Base-by-base conservation (phyloP, 2,113 vertebrate species). In the Sebastes schlegelii region DNA sequence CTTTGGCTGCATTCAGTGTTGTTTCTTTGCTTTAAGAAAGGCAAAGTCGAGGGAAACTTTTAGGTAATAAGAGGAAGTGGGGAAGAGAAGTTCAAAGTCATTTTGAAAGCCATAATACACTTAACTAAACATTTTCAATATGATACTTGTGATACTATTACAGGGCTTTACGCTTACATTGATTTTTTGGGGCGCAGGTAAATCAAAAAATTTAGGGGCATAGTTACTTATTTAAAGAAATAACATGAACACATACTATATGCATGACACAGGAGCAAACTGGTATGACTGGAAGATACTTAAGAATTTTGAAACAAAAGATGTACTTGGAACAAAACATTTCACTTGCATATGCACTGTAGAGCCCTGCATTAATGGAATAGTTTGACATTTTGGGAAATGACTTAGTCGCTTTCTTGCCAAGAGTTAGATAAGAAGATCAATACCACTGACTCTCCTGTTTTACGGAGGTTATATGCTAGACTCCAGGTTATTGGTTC, bases 1-100 rank as follows among this genome's bases (percentile, higher is more conserved):
- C 60, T 57, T 5, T 26, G 77, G 78, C 79, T 90, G 72, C 67
- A 45, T 61, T 80, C 8, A 45, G 17, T 17, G 40, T 4, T 19
- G 8, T 54, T 21, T 45, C 11, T 55, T 26, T 48, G 34, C 26
- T 58, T 71, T 40, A 46, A 26, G 43, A 43, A 17, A 23, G 13
- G n/a, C 7, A 8, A 68, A 8, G 65, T 43, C 3, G 34, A 34
- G 17, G 26, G 4, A 1, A 26, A 52, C 17, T 34, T 34, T 34
- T 34, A 34, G 5, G 1, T 2, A 4, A 48, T 6, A 0, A n/a
- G 9, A 8, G 7, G 9, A 6, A 0, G 66, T 66, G 40, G 8
- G 42, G 23, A 21, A 42, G 17, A 71, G 8, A 51, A 11, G 5
- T 26, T 21, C 40, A 55, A 16, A 49, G 58, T 40, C 17, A 8